phyloP scores from a whole-genome alignment of 2,797 vertebrate species.

The Adelosebastes latens region DNA sequence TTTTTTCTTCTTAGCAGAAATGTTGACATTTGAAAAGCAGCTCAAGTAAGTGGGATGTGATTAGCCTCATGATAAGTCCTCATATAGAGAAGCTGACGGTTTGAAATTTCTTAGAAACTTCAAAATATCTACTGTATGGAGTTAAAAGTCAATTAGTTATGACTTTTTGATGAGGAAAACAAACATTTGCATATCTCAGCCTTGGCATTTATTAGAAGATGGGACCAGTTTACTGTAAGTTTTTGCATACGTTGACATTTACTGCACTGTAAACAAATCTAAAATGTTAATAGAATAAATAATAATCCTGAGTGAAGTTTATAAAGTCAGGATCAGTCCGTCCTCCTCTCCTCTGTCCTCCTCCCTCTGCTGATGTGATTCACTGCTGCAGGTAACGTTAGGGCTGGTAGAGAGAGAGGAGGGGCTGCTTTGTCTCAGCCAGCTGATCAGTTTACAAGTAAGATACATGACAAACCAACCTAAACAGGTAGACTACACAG shows the following conservation, averaged over 20 bases:
- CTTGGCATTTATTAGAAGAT: background rate
- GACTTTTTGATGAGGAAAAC: background rate
- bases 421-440: too few relatives aligned
- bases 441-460: too few relatives aligned
- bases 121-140: background rate
- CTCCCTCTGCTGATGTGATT: too few relatives aligned
- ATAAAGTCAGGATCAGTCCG: too few relatives aligned
- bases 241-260: background rate
- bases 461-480: too few relatives aligned
- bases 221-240: background rate
- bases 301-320: too few relatives aligned
- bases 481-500: too few relatives aligned
- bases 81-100: background rate
- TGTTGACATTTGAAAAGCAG: conserved; percentile 35
- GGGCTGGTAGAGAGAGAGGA: too few relatives aligned
- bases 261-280: too few relatives aligned
- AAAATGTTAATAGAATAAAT: background rate
- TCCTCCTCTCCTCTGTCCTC: too few relatives aligned
- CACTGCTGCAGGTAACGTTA: too few relatives aligned
- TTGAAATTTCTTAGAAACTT: background rate
- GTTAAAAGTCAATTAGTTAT: background rate
- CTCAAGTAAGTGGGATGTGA: background rate
- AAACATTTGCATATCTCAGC: background rate
- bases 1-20: conserved; percentile 11
- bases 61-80: background rate